phyloP scores from a whole-genome alignment of 2,113 vertebrate species.

The Larimichthys polyactis region DNA sequence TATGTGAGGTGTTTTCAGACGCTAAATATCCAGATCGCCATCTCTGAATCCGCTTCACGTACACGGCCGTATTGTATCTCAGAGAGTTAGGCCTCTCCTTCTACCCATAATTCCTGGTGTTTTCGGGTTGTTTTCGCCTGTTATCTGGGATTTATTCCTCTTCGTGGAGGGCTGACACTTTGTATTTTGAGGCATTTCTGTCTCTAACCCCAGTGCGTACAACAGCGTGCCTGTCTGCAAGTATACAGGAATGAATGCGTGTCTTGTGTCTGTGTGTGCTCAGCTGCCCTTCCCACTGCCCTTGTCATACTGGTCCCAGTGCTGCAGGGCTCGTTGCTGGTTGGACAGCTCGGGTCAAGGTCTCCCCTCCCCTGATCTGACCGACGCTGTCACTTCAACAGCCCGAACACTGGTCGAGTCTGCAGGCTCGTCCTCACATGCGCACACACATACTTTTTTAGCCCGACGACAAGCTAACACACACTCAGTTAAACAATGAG shows the following conservation, averaged over 20 bases:
- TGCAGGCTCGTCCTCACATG: constrained; percentile 41
- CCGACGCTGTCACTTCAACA: constrained; percentile 80
- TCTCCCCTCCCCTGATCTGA: constrained; percentile 78
- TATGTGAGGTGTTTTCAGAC: not conserved
- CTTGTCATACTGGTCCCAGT: constrained; percentile 81
- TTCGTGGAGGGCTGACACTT: constrained; percentile 39
- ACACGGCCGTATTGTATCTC: not conserved
- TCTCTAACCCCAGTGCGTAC: constrained; percentile 30
- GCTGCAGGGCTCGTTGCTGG: constrained; percentile 76
- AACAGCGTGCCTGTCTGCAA: constrained; percentile 8
- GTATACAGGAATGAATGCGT: not conserved
- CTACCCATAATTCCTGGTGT: constrained; percentile 35
- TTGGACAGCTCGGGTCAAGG: constrained; percentile 82
- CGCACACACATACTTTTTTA: constrained; percentile 12
- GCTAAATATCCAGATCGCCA: not conserved
- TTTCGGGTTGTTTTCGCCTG: constrained; percentile 26
- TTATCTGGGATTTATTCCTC: constrained; percentile 24
- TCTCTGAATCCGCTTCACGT: not conserved
- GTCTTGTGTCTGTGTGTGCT: constrained; percentile 32
- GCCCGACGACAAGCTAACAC: constrained; percentile 32
- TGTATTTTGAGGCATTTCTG: constrained; percentile 52
- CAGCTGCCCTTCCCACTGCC: constrained; percentile 76
- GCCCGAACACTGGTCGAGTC: constrained; percentile 53
- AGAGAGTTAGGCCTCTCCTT: not conserved
- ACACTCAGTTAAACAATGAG: constrained; percentile 18